Evolutionary conservation across 2,113 vertebrate genomes (phyloP).

Genomic region (Trichechus manatus): DNA sequence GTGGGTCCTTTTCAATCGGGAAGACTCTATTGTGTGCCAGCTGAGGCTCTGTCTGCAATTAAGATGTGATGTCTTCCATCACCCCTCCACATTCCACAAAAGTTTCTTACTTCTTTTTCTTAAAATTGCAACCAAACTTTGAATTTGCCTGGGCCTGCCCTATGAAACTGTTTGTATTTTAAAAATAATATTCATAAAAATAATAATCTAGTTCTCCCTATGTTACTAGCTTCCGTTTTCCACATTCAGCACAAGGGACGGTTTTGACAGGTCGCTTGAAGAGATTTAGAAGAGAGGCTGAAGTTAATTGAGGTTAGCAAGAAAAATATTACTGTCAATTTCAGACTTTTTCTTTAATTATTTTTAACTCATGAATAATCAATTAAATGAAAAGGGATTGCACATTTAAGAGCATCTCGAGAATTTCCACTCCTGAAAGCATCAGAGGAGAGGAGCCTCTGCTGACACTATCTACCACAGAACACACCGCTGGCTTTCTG

Average conservation of each 20-base stretch:
- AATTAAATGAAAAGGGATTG: constrained; percentile 59
- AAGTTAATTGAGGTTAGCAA: constrained; percentile 83
- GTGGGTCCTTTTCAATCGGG: neutral
- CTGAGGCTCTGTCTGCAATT: neutral
- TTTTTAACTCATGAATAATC: constrained; percentile 78
- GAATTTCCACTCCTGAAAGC: neutral
- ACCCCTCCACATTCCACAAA: neutral
- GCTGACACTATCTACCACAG: neutral
- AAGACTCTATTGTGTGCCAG: neutral
- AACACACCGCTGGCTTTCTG: constrained; percentile 2
- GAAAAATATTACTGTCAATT: constrained; percentile 76
- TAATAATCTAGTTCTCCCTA: neutral
- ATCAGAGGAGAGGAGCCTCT: neutral
- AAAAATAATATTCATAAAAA: neutral
- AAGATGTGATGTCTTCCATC: neutral
- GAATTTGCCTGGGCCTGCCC: neutral
- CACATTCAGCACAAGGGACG: neutral
- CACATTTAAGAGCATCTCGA: constrained; percentile 27
- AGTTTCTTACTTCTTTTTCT: neutral
- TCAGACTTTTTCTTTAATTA: constrained; percentile 69
- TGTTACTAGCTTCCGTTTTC: constrained; percentile 26
- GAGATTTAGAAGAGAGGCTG: constrained; percentile 68
- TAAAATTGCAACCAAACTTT: neutral
- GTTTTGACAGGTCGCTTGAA: constrained; percentile 66
- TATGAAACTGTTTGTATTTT: constrained; percentile 11